Conservation (phyloP, 2,113 vertebrate genomes). For the Pluvialis apricaria region DNA sequence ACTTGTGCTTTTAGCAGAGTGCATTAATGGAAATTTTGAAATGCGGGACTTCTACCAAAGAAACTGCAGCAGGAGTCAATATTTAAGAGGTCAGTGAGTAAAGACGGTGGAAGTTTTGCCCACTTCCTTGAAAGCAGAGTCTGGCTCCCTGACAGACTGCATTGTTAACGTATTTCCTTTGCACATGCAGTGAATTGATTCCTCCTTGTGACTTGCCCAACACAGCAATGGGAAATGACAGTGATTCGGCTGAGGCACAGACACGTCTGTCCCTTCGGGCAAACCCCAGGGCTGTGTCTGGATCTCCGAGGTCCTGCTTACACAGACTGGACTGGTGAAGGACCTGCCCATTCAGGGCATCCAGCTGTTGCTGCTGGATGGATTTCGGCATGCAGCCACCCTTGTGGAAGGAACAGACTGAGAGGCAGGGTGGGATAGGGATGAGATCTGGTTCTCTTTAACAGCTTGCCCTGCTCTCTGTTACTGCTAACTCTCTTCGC, state of each 20-base stretch:
- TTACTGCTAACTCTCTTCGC: neutral
- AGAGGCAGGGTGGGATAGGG: neutral
- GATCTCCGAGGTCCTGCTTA: neutral
- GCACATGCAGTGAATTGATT: neutral
- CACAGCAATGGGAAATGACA: neutral
- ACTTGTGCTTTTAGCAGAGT: neutral
- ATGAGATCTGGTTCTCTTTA: neutral
- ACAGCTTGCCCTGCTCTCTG: neutral
- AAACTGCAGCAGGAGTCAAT: neutral
- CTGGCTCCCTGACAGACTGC: neutral
- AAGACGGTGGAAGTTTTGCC: neutral
- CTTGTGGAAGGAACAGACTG: neutral
- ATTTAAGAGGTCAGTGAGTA: neutral
- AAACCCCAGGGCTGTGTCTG: neutral
- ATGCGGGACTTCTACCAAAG: neutral
- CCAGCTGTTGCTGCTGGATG: neutral
- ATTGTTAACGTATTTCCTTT: neutral
- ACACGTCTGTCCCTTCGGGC: neutral
- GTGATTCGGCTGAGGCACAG: neutral
- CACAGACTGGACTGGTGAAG: neutral
- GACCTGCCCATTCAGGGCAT: neutral
- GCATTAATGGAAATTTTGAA: neutral
- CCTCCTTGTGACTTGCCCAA: neutral
- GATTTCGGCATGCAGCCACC: neutral
- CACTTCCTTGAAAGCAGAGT: neutral